Conservation (phyloP, 2,888 invertebrate species). For the Merodon equestris region DNA sequence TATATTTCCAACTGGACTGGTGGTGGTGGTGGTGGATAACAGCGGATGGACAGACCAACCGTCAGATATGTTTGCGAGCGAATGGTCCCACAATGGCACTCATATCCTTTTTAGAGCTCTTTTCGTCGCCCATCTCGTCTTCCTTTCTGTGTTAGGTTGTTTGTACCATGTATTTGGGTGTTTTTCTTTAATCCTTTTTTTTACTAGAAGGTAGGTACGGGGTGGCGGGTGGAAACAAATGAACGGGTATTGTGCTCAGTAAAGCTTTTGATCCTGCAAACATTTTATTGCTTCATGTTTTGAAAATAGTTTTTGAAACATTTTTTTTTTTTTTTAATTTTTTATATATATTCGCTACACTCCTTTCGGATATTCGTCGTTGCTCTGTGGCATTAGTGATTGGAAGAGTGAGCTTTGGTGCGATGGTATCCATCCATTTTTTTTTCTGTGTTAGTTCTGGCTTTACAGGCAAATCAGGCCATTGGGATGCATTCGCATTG, state of each 20-base stretch:
- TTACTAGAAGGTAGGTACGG: too few relatives aligned
- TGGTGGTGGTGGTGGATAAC: too few relatives aligned
- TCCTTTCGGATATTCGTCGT: slow-evolving; percentile 37
- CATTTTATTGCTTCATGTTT: slow-evolving; percentile 65
- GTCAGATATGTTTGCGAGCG: slow-evolving; percentile 41
- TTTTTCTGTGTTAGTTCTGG: background rate
- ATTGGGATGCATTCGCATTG: slow-evolving; percentile 22
- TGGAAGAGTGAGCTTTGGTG: slow-evolving; percentile 29
- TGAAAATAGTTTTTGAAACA: slow-evolving; percentile 52
- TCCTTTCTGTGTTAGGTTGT: slow-evolving; percentile 39
- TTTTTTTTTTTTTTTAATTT: slow-evolving; percentile 9
- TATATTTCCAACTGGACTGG: slow-evolving; percentile 31
- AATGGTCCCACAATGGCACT: slow-evolving; percentile 41
- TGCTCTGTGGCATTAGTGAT: slow-evolving; percentile 35
- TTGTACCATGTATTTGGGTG: slow-evolving; percentile 4
- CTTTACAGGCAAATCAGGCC: slow-evolving; percentile 27
- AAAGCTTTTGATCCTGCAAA: slow-evolving; percentile 65
- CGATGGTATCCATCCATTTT: slow-evolving; percentile 5
- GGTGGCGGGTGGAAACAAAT: too few relatives aligned
- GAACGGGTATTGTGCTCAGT: slow-evolving; percentile 45
- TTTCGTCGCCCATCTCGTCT: slow-evolving; percentile 24
- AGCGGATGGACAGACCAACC: slow-evolving; percentile 25
- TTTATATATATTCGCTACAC: slow-evolving; percentile 36
- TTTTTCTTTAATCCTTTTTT: too few relatives aligned
- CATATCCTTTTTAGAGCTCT: slow-evolving; percentile 31